Evolutionary conservation across 1,140 invertebrate species (phyloP), one percentile per base, ranked within the genome.

Genomic region (Adoxophyes honmai): DNA sequence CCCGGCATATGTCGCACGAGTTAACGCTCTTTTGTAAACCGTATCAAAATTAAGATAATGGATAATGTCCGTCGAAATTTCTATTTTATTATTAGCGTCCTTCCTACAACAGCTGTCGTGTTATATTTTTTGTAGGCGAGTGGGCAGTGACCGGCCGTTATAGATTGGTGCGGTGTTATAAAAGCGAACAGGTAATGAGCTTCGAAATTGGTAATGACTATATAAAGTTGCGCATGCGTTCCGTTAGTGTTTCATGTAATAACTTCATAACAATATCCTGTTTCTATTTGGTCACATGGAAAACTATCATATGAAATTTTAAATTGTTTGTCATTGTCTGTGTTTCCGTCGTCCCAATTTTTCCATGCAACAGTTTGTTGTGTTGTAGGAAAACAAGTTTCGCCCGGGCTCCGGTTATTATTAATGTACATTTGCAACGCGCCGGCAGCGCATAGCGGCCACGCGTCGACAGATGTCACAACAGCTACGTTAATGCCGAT

Each of bases 21-120:
- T 78, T 80, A 76, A 82, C 78, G 81, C 75, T 78, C 59, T 84
- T 87, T 87, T 86, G 82, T 87, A 70, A 69, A 65, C 73, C 78
- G 77, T 86, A 84, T 84, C 75, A 82, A 77, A 81, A 86, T 86
- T 86, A 77, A 86, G 84, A 86, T 87, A 87, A 86, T 87, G 69
- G 65, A 73, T 77, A 73, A 74, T 78, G 75, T 75, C 77, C 77
- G 73, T 70, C 69, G 61, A 76, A 75, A 78, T 79, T 78, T 70
- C 74, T 75, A 79, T 72, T 80, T 76, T 80, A 76, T 79, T 86
- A 75, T 82, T 77, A 78, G 70, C 60, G 62, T 66, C 65, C 62
- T 64, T 66, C 39, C 61, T 72, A 60, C 77, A 48, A 42, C 59
- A 85, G 73, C 84, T 85, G 84, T 82, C 71, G 74, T 65, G 66